Evolutionary conservation across 2,113 vertebrate species (phyloP).

Genomic region (Spea multiplicata): DNA sequence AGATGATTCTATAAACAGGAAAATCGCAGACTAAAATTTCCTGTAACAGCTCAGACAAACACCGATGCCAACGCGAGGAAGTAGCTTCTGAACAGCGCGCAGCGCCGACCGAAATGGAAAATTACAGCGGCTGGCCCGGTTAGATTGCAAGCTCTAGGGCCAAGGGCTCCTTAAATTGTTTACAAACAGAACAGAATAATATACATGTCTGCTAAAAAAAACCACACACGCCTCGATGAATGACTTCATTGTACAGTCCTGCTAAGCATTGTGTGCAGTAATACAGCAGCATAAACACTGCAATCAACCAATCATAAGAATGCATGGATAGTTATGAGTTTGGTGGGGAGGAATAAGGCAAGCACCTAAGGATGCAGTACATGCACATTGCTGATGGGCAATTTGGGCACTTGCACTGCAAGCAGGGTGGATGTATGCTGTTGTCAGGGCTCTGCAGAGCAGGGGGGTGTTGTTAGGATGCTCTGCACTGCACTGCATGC

Average conservation of each 20-base stretch:
- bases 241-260: not conserved
- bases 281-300: too few species aligned
- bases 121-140: not conserved
- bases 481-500: not conserved
- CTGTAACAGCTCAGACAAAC: not conserved
- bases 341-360: too few species aligned
- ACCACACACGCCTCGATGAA: too few species aligned
- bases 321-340: too few species aligned
- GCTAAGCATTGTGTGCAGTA: not conserved
- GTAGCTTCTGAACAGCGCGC: not conserved
- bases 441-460: not conserved
- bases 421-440: not conserved
- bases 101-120: too few species aligned
- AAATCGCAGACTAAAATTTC: constrained; percentile 3
- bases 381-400: not conserved
- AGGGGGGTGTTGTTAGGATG: not conserved
- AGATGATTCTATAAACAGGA: not conserved
- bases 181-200: too few species aligned
- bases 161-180: too few species aligned
- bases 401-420: not conserved
- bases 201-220: too few species aligned
- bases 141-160: too few species aligned
- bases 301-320: too few species aligned
- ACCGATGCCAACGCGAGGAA: constrained; percentile 1
- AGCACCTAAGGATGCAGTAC: too few species aligned